These are phyloP conservation scores for Ariopsis seemanni DNA, from an alignment of 2,113 vertebrate species.

Conservation along the genomic window DNA sequence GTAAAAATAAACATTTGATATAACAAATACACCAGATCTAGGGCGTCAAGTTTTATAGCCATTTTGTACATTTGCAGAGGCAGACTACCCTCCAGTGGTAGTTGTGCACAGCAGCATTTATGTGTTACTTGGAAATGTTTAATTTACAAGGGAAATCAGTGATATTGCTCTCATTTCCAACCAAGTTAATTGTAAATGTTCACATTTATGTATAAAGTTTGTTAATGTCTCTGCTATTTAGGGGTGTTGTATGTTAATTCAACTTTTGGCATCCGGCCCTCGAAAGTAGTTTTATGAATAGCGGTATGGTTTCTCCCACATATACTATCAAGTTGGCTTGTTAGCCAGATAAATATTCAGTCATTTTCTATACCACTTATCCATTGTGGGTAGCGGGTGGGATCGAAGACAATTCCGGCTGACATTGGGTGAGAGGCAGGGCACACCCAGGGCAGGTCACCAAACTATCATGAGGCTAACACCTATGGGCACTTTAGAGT, in stretches of 20 bases:
- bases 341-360: neutral
- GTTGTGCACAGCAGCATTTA: neutral
- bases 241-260: neutral
- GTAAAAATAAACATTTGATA: neutral
- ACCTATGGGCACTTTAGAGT: too few relatives aligned
- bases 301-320: neutral
- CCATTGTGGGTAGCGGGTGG: too few relatives aligned
- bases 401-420: too few relatives aligned
- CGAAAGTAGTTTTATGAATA: neutral
- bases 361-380: too few relatives aligned
- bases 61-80: neutral
- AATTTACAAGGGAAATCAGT: neutral
- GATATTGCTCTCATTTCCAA: neutral
- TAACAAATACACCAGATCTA: neutral
- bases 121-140: neutral
- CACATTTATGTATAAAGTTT: neutral
- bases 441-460: too few relatives aligned
- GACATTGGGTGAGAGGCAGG: too few relatives aligned
- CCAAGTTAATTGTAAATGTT: neutral
- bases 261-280: neutral
- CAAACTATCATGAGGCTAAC: too few relatives aligned
- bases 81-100: slow-evolving; percentile 15
- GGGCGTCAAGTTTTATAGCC: neutral
- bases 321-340: neutral
- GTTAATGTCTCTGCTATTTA: neutral